phyloP scores from a whole-genome alignment of 2,797 vertebrate species.

The Xenentodon cancila region DNA sequence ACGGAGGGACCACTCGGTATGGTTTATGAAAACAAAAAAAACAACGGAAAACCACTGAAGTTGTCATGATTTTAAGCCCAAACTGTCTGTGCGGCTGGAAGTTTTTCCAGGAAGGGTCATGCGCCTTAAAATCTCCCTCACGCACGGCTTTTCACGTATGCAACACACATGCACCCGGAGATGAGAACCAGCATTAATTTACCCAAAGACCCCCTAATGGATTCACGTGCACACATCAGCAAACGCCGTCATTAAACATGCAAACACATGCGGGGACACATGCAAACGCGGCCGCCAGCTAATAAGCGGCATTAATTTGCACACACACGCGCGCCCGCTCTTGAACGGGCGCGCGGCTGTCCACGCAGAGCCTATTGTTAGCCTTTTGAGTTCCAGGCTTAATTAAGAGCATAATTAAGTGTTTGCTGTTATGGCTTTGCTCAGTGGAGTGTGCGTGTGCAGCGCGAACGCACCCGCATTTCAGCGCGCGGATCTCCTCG shows the following conservation, averaged over 20 bases:
- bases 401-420: conserved; percentile 76
- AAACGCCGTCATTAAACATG: conserved; percentile 32
- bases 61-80: not conserved
- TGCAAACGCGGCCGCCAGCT: conserved; percentile 1
- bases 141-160: not conserved
- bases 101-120: not conserved
- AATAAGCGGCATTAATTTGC: conserved; percentile 48
- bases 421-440: conserved; percentile 57
- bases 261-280: conserved; percentile 16
- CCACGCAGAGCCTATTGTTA: conserved; percentile 28
- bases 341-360: conserved; percentile 10
- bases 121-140: conserved; percentile 1
- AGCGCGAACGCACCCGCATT: conserved; percentile 17
- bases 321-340: not conserved
- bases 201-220: conserved; percentile 37
- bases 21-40: not conserved
- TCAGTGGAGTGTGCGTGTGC: conserved; percentile 37
- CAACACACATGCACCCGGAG: conserved; percentile 9
- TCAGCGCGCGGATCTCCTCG: conserved; percentile 35
- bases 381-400: conserved; percentile 64
- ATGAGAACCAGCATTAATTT: conserved; percentile 46
- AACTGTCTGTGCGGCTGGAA: not conserved
- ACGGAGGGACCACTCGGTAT: conserved; percentile 20
- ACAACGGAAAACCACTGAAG: too few species aligned
- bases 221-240: conserved; percentile 4